Evolutionary conservation across 2,888 invertebrate genomes (phyloP).

Genomic region (Dasypogon diadema): DNA sequence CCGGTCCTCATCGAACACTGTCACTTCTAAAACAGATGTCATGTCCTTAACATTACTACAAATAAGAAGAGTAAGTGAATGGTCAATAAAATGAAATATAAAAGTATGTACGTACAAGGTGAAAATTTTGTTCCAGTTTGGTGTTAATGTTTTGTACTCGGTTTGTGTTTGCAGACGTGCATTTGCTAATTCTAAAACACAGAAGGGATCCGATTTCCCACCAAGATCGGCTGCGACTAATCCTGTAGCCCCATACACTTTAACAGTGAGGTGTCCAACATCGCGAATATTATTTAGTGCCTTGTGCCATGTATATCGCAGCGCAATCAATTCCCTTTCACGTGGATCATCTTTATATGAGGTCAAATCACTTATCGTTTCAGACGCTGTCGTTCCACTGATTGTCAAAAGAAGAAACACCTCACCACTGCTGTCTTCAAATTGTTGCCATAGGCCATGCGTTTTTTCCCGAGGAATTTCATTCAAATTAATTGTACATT

Average conservation of each 20-base stretch:
- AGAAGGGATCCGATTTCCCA: slow-evolving; percentile 98
- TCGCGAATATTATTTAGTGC: slow-evolving; percentile 83
- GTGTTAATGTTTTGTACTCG: slow-evolving; percentile 96
- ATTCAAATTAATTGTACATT: slow-evolving; percentile 87
- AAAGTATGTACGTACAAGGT: slow-evolving; percentile 81
- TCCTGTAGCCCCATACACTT: slow-evolving; percentile 88
- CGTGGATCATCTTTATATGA: slow-evolving; percentile 85
- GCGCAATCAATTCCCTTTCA: slow-evolving; percentile 74
- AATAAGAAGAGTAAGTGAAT: slow-evolving; percentile 1
- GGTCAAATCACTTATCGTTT: slow-evolving; percentile 91
- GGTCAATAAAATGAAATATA: no score
- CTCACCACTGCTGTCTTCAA: slow-evolving; percentile 89
- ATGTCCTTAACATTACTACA: slow-evolving; percentile 92
- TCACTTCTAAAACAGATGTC: slow-evolving; percentile 92
- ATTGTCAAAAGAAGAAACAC: slow-evolving; percentile 92
- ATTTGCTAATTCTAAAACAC: slow-evolving; percentile 95
- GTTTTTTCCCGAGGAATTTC: slow-evolving; percentile 89
- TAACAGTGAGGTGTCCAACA: slow-evolving; percentile 94
- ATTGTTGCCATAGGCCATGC: slow-evolving; percentile 87
- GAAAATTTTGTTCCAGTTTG: slow-evolving; percentile 99
- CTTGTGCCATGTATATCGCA: slow-evolving; percentile 72
- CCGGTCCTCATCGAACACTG: slow-evolving; percentile 97
- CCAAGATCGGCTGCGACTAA: slow-evolving; percentile 95
- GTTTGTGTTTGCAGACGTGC: slow-evolving; percentile 97
- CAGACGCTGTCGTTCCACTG: slow-evolving; percentile 93